These are phyloP conservation scores for Diploptera punctata DNA, from an alignment of 2,888 invertebrate genomes.

Conservation along the genomic window DNA sequence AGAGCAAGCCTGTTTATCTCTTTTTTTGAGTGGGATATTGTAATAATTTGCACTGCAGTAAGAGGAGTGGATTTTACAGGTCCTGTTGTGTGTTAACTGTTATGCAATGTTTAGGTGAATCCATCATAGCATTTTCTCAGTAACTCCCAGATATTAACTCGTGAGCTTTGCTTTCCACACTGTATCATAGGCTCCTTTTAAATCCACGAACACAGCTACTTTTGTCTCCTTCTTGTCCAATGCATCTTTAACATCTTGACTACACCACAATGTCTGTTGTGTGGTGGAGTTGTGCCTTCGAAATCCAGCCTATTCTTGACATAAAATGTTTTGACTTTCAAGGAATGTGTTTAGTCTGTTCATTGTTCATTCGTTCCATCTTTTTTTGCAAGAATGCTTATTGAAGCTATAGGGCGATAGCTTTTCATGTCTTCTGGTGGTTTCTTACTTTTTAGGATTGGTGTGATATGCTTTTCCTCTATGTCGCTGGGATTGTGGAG, in stretches of 20 bases:
- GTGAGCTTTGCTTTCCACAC: background rate
- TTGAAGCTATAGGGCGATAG: background rate
- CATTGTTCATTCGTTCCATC: too few relatives aligned
- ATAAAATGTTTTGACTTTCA: background rate
- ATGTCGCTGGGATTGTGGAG: background rate
- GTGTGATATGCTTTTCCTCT: background rate
- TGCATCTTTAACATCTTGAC: background rate
- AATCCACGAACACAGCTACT: background rate
- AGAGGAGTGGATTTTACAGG: too few relatives aligned
- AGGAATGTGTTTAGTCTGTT: background rate
- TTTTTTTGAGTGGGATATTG: too few relatives aligned
- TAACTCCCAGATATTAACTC: background rate
- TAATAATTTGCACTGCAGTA: too few relatives aligned
- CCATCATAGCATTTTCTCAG: too few relatives aligned
- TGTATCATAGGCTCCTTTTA: background rate
- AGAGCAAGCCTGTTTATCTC: too few relatives aligned
- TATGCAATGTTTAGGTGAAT: too few relatives aligned
- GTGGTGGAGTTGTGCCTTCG: background rate
- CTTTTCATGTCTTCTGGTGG: background rate
- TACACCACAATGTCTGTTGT: background rate
- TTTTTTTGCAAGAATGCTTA: background rate
- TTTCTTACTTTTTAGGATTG: background rate
- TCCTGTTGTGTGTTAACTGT: too few relatives aligned
- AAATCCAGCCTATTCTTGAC: background rate
- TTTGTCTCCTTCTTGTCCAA: background rate